phyloP scores from a whole-genome alignment of 2,888 invertebrate species.

The Epirrhoe tristata region DNA sequence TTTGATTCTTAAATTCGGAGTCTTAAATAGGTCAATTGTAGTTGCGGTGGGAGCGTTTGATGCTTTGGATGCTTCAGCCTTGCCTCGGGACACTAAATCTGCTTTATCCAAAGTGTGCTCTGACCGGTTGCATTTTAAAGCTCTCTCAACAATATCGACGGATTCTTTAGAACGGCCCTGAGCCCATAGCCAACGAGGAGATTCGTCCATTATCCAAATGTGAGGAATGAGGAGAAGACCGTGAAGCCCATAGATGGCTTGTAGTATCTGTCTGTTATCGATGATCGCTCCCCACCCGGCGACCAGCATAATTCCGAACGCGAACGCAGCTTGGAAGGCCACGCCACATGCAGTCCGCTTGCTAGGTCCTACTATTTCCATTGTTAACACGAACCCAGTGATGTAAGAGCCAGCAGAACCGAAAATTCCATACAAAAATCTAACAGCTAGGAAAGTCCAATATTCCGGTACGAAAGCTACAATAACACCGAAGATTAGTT shows the following conservation, averaged over 20 bases:
- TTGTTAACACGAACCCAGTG: slow-evolving; percentile 89
- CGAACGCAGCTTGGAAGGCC: slow-evolving; percentile 92
- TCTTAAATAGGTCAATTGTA: slow-evolving; percentile 90
- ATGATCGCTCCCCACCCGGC: slow-evolving; percentile 93
- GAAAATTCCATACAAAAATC: slow-evolving; percentile 92
- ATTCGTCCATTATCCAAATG: slow-evolving; percentile 96
- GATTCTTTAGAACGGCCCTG: slow-evolving; percentile 91
- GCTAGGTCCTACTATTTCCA: slow-evolving; percentile 93
- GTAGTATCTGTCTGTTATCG: slow-evolving; percentile 89
- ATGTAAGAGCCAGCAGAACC: slow-evolving; percentile 93
- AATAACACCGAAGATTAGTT: slow-evolving; percentile 88
- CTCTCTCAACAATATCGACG: slow-evolving; percentile 90
- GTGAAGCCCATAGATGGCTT: slow-evolving; percentile 92
- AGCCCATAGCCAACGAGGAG: slow-evolving; percentile 95
- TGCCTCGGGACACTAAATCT: slow-evolving; percentile 87
- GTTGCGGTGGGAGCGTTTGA: slow-evolving; percentile 80
- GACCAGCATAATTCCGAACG: slow-evolving; percentile 92
- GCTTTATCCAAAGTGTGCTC: slow-evolving; percentile 87
- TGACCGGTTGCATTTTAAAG: slow-evolving; percentile 90
- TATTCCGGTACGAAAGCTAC: slow-evolving; percentile 93
- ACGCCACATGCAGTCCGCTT: slow-evolving; percentile 93
- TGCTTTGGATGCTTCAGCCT: slow-evolving; percentile 74
- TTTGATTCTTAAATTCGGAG: slow-evolving; percentile 91
- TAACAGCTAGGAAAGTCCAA: slow-evolving; percentile 88
- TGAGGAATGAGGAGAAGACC: slow-evolving; percentile 90